Evolutionary conservation across 2,888 invertebrate species (phyloP), one percentile per base, ranked within the genome.

Genomic region (Sinodicranocentrus sp.): DNA sequence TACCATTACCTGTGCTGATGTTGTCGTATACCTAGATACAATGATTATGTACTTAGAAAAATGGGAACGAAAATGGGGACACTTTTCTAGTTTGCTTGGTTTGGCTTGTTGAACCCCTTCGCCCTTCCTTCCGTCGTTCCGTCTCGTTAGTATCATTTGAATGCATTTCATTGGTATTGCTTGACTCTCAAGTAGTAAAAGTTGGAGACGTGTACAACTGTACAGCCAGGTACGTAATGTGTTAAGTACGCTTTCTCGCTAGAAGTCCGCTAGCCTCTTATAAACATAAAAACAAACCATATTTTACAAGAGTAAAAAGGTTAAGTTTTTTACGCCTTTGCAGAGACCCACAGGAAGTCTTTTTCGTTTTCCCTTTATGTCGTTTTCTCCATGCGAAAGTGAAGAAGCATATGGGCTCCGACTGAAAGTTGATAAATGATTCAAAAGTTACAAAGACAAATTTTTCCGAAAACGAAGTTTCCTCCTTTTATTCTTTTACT

Each of bases 381-480:
- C 26, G 44, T 67, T 67, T 67, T 23, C 67, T 67, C 28, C 39
- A 19, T 25, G 48, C 13, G 23, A 21, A 44, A 72, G 43, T 61
- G 75, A 33, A 44, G 52, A 75, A 75, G 63, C 75, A 75, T 75
- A 75, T 75, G 75, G 75, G 65, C n/a, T 68, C 70, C 44, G 70
- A 68, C 70, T 23, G 71, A 79, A 79, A 79, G 71, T 70, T 82
- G 82, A 82, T 82, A 82, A 82, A 82, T 82, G 82, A 75, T 75
- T 75, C 82, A 82, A 68, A 82, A 82, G 82, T 82, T 82, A 82
- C 44, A 68, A 82, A 67, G 82, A 82, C 67, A 71, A 79, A 65
- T 73, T 67, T 75, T 71, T 61, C 43, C 26, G 17, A 25, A 79
- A 79, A 79, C 28, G 3, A 79, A 57, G 6, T 72, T 72, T 72